Evolutionary conservation across 92 coral and sea anemone species (phyloP).

Genomic region (Umimayanthus kanabou): DNA sequence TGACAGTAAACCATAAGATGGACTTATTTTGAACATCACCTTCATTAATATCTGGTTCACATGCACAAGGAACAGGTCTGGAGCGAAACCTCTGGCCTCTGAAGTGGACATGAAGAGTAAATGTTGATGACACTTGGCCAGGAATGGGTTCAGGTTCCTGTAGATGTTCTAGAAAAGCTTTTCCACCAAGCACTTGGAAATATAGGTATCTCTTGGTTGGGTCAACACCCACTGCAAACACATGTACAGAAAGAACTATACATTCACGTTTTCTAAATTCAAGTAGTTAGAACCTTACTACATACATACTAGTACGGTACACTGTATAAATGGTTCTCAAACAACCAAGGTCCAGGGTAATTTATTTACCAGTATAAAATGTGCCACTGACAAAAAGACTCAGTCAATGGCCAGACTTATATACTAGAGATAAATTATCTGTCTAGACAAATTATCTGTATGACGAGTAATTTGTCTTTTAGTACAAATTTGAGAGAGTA

Average conservation of each 20-base stretch:
- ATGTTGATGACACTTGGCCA: constrained; percentile 91
- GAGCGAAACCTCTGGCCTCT: constrained; percentile 97
- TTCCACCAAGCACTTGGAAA: constrained; percentile 94
- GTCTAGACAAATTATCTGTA: too few relatives aligned
- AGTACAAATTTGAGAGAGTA: too few relatives aligned
- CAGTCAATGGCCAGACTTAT: too few relatives aligned
- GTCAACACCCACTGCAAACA: constrained; percentile 77
- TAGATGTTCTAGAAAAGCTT: constrained; percentile 95
- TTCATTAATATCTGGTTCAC: constrained; percentile 98
- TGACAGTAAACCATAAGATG: too few relatives aligned
- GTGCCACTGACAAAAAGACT: too few relatives aligned
- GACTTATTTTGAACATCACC: constrained; percentile 44
- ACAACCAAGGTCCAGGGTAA: too few relatives aligned
- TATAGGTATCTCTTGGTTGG: constrained; percentile 95
- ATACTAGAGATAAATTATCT: too few relatives aligned
- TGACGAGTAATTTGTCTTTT: too few relatives aligned
- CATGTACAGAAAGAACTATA: neutral
- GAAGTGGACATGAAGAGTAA: constrained; percentile 89
- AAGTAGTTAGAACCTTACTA: neutral
- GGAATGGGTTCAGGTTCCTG: constrained; percentile 97
- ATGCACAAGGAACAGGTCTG: constrained; percentile 93
- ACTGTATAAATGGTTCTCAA: neutral
- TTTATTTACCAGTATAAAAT: too few relatives aligned
- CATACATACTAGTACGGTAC: too few relatives aligned
- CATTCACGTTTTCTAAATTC: neutral